phyloP scores from a whole-genome alignment of 2,113 vertebrate species.

The Aegotheles bennettii region DNA sequence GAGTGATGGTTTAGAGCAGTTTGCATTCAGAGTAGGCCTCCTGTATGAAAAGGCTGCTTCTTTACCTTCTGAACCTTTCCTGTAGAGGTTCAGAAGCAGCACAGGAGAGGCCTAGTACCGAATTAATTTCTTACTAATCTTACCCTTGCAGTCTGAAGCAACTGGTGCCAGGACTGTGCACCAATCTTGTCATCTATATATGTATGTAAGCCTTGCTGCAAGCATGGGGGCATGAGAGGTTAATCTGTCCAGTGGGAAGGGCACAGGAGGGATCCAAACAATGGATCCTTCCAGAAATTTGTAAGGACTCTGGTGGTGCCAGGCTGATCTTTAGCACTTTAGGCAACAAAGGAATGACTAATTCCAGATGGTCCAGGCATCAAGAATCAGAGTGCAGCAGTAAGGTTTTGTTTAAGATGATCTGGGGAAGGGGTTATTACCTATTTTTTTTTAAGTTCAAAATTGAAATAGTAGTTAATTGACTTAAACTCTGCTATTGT shows the following conservation, averaged over 20 bases:
- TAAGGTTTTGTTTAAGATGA: neutral
- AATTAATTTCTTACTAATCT: neutral
- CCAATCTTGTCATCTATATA: neutral
- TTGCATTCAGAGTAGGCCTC: neutral
- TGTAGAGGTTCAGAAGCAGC: neutral
- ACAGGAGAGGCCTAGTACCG: neutral
- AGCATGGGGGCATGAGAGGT: neutral
- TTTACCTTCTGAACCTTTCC: neutral
- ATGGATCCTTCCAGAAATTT: neutral
- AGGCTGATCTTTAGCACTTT: neutral
- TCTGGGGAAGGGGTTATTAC: neutral
- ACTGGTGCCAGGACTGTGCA: neutral
- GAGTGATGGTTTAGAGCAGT: neutral
- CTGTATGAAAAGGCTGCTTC: neutral
- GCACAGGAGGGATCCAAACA: neutral
- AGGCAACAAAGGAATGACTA: neutral
- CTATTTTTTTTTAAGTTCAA: neutral
- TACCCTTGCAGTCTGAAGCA: neutral
- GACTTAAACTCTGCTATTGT: neutral
- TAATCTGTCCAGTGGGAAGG: neutral
- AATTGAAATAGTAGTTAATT: neutral
- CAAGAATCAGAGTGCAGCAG: neutral
- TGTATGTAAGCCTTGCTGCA: neutral
- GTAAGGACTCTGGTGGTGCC: neutral
- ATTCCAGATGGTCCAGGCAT: neutral